Evolutionary conservation across 2,797 vertebrate genomes (phyloP).

Genomic region (Euthynnus affinis): DNA sequence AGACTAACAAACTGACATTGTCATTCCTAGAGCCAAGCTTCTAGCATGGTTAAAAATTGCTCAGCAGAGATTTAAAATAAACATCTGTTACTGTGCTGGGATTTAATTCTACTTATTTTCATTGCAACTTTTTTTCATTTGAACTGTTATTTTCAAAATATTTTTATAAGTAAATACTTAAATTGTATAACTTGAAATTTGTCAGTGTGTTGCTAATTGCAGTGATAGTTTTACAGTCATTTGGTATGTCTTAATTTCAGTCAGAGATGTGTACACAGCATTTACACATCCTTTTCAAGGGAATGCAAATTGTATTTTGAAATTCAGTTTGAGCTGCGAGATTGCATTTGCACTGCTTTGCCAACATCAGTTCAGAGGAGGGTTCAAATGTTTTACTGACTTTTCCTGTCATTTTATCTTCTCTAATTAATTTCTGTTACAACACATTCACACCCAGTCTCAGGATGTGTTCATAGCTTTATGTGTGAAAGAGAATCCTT

Average conservation of each 20-base stretch:
- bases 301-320: constrained; percentile 13
- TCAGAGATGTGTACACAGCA: neutral
- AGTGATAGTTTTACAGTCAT: neutral
- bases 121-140: neutral
- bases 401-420: neutral
- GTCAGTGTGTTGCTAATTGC: neutral
- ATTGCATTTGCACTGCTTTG: constrained; percentile 1
- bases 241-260: neutral
- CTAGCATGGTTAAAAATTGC: no score
- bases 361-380: neutral
- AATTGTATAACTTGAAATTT: neutral
- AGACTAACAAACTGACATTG: no score
- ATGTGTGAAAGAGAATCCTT: constrained; percentile 10
- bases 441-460: neutral
- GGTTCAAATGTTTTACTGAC: neutral
- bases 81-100: neutral
- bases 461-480: neutral
- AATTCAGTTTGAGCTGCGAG: constrained; percentile 4
- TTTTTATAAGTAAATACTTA: no score
- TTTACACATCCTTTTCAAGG: neutral
- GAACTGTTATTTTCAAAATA: neutral
- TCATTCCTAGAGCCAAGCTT: no score
- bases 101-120: neutral
- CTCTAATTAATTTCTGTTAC: constrained; percentile 6
- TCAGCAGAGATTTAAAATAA: neutral